Percentiles rank a stretch among this genome's conserved stretches.
phyloP scores from a whole-genome alignment of 2,888 invertebrate species.

The Brenthis ino region DNA sequence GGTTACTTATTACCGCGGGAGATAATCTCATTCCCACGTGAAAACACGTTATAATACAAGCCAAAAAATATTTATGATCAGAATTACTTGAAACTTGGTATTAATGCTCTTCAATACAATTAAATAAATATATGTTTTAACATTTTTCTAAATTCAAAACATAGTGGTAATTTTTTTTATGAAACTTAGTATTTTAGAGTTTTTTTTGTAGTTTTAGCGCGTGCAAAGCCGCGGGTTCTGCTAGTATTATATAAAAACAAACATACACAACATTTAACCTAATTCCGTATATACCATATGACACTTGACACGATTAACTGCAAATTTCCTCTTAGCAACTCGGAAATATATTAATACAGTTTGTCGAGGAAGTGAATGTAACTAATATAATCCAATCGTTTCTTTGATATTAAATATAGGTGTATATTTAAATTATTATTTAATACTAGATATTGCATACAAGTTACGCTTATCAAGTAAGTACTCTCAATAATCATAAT shows the following conservation, averaged over 20 bases:
- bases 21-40: too few species aligned
- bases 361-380: slow-evolving; percentile 34
- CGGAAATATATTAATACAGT: slow-evolving; percentile 27
- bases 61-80: too few species aligned
- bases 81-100: too few species aligned
- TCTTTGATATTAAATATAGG: slow-evolving; percentile 12
- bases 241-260: neutral
- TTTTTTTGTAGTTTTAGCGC: too few species aligned
- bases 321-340: slow-evolving; percentile 28
- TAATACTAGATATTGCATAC: neutral
- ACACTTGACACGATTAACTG: slow-evolving; percentile 23
- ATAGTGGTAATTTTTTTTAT: too few species aligned
- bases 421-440: neutral
- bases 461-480: neutral
- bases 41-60: too few species aligned
- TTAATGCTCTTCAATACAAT: too few species aligned
- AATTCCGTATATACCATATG: slow-evolving; percentile 12
- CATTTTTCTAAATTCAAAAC: too few species aligned
- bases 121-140: too few species aligned
- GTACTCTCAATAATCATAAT: neutral
- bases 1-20: too few species aligned
- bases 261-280: slow-evolving; percentile 6
- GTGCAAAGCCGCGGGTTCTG: too few species aligned
- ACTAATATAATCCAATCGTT: slow-evolving; percentile 14
- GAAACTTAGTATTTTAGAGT: too few species aligned